Conservation (phyloP, 2,113 vertebrate genomes). For the western clawed frog (Xenopus tropicalis) region UCB_Xtro_10.0 CM004447.2:121482001-121482500, state of each 20-base stretch:
- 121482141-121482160: background rate
- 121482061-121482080: background rate
- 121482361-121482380: slow-evolving; percentile 58
- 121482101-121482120: background rate
- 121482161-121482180: background rate
- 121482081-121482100: background rate
- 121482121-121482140: background rate
- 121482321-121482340: slow-evolving; percentile 48
- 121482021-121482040: background rate
- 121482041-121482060: background rate
- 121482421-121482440: slow-evolving; percentile 27
- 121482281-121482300: slow-evolving; percentile 32
- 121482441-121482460: slow-evolving; percentile 25
- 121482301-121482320: slow-evolving; percentile 49
- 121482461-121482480: slow-evolving; percentile 9
- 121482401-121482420: slow-evolving; percentile 53
- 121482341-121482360: slow-evolving; percentile 48
- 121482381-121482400: slow-evolving; percentile 54
- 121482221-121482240: background rate
- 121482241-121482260: background rate
- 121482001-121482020: background rate
- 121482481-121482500: background rate
- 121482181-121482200: background rate
- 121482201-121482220: background rate
- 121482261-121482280: background rate